Conservation (phyloP, 2,888 invertebrate species). For the Andrena flavipes region DNA sequence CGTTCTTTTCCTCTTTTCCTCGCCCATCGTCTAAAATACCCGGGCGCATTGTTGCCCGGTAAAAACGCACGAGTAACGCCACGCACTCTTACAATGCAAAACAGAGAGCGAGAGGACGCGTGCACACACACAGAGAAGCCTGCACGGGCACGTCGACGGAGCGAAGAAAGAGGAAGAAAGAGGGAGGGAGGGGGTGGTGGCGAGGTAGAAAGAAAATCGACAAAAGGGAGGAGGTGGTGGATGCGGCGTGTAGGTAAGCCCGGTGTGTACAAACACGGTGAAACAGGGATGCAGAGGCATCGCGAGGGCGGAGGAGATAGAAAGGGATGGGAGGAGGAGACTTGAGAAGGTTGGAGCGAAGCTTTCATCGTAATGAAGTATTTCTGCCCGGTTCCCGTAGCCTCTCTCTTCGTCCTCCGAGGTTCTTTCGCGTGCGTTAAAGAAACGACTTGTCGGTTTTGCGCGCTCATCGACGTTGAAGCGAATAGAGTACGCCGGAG, state of each 20-base stretch:
- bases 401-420: conserved; percentile 62
- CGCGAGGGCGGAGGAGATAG: conserved; percentile 28
- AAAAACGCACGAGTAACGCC: conserved; percentile 52
- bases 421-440: conserved; percentile 68
- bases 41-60: conserved; percentile 51
- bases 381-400: conserved; percentile 77
- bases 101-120: conserved; percentile 17
- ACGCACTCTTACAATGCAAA: conserved; percentile 43
- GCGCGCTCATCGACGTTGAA: conserved; percentile 59
- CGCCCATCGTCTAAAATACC: conserved; percentile 56
- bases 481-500: conserved; percentile 33
- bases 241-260: conserved; percentile 14
- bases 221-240: conserved; percentile 45
- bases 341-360: conserved; percentile 61
- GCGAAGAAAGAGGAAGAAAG: not conserved
- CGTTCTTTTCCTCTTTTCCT: conserved; percentile 22
- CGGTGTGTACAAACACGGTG: conserved; percentile 31
- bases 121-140: not conserved
- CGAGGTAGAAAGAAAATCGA: conserved; percentile 28
- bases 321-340: conserved; percentile 22
- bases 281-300: conserved; percentile 40
- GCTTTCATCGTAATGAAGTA: conserved; percentile 84
- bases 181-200: not conserved
- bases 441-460: conserved; percentile 74
- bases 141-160: not conserved